These are phyloP conservation scores for Propsilocerus akamusi DNA, from an alignment of 1,140 invertebrate genomes.

Conservation along the genomic window DNA sequence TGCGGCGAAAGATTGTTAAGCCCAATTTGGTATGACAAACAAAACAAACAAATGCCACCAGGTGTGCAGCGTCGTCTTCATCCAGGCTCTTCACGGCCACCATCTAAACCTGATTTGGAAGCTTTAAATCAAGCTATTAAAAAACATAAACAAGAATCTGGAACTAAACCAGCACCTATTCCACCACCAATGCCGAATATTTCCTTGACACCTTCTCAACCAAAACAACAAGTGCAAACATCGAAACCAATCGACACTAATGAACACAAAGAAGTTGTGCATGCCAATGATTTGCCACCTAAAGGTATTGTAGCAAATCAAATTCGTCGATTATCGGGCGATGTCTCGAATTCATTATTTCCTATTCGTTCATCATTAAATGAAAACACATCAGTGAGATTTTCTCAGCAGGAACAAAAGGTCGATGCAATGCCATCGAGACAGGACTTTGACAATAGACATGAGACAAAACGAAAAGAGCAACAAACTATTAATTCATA, in stretches of 20 bases:
- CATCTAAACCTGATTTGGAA: not conserved
- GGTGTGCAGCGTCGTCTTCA: not conserved
- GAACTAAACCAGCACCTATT: not conserved
- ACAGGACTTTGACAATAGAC: not conserved
- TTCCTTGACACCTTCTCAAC: constrained; percentile 4
- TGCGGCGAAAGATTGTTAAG: not conserved
- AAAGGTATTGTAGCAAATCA: constrained; percentile 24
- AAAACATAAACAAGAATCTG: not conserved
- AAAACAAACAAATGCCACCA: not conserved
- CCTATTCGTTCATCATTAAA: not conserved
- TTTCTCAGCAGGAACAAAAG: too few species aligned
- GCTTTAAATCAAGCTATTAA: not conserved
- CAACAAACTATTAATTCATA: not conserved
- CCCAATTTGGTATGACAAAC: not conserved
- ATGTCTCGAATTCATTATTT: not conserved
- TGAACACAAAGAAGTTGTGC: constrained; percentile 5
- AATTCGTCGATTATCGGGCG: constrained; percentile 19
- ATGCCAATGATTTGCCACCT: constrained; percentile 20
- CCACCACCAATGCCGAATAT: not conserved
- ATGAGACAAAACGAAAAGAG: not conserved
- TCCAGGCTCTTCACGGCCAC: not conserved
- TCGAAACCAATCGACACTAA: constrained; percentile 5
- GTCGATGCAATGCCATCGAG: too few species aligned
- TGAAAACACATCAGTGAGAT: too few species aligned
- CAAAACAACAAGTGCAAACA: not conserved